Percentiles rank a stretch among this genome's conserved stretches.
phyloP scores from a whole-genome alignment of 2,797 vertebrate species.

The Galaxias olidus region DNA sequence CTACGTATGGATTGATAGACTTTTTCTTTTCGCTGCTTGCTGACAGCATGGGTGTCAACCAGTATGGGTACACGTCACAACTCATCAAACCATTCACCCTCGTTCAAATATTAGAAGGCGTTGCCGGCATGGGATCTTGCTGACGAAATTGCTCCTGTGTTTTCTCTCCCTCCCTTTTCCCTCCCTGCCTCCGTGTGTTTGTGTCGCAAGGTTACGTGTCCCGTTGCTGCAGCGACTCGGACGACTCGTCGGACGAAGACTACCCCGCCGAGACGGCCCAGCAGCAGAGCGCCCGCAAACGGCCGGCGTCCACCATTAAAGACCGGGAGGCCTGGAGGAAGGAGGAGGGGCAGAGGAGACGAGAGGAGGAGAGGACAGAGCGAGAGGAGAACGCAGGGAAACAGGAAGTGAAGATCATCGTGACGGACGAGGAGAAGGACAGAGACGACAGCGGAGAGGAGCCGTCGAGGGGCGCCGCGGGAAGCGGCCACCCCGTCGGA shows the following conservation, averaged over 20 bases:
- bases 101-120: too few species aligned
- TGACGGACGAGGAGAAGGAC: slow-evolving; percentile 66
- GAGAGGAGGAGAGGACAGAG: slow-evolving; percentile 68
- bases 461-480: slow-evolving; percentile 40
- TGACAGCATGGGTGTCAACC: slow-evolving; percentile 28
- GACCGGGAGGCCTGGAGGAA: slow-evolving; percentile 72
- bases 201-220: slow-evolving; percentile 86
- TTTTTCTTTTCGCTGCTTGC: not conserved
- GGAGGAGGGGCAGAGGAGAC: slow-evolving; percentile 66
- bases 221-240: slow-evolving; percentile 90
- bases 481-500: slow-evolving; percentile 51
- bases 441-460: slow-evolving; percentile 57
- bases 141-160: not conserved
- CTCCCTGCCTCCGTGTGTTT: not conserved
- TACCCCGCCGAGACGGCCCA: slow-evolving; percentile 77
- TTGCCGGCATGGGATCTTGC: not conserved
- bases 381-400: slow-evolving; percentile 67
- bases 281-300: slow-evolving; percentile 61
- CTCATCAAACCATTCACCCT: too few species aligned
- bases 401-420: slow-evolving; percentile 77
- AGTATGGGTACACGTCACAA: not conserved
- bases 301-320: slow-evolving; percentile 60
- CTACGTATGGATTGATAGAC: slow-evolving; percentile 39
- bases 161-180: too few species aligned
- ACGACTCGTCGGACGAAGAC: slow-evolving; percentile 87